Conservation (phyloP, 2,888 invertebrate species). For the Gortyna flavago region DNA sequence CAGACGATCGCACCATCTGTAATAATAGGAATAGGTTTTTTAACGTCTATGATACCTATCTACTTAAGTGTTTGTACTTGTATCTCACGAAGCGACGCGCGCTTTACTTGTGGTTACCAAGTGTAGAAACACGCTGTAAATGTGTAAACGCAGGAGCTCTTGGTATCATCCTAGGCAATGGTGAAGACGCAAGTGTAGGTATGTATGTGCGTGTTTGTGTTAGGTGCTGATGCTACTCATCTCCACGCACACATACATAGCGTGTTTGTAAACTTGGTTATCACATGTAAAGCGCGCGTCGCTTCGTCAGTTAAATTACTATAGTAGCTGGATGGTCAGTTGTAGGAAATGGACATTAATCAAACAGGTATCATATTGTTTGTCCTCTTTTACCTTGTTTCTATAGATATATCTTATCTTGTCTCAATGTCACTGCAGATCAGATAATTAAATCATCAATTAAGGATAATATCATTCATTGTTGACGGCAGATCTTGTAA, state of each 20-base stretch:
- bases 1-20: background rate
- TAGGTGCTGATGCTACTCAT: too few species aligned
- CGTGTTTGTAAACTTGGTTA: background rate
- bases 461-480: conserved; percentile 55
- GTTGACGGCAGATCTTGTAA: conserved; percentile 39
- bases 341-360: background rate
- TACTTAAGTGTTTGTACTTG: background rate
- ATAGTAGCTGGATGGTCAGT: background rate
- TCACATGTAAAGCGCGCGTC: background rate
- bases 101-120: too few species aligned
- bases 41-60: background rate
- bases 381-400: background rate
- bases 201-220: too few species aligned
- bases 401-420: conserved; percentile 8
- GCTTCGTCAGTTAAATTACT: background rate
- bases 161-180: background rate
- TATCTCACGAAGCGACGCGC: too few species aligned
- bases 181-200: background rate
- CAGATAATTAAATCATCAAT: conserved; percentile 42
- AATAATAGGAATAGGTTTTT: background rate
- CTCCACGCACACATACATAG: background rate
- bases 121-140: too few species aligned
- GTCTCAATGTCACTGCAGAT: conserved; percentile 39
- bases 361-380: background rate
- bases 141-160: too few species aligned